Conservation (phyloP, 2,113 vertebrate genomes). For the Osmerus mordax region DNA sequence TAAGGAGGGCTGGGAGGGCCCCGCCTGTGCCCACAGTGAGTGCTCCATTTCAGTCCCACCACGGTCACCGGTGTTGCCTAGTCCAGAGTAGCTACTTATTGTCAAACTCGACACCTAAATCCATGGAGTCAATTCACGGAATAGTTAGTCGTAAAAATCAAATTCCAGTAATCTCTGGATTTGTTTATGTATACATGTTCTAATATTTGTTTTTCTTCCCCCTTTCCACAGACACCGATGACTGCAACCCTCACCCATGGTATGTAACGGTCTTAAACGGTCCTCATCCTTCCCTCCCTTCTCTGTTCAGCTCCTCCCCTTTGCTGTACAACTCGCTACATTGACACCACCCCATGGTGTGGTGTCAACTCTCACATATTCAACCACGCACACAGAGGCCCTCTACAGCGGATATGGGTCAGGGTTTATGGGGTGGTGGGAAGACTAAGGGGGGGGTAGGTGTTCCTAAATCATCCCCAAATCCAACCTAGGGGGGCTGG, state of each 20-base stretch:
- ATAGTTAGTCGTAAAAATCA: neutral
- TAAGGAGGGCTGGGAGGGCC: conserved; percentile 97
- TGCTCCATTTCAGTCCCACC: neutral
- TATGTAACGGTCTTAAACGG: conserved; percentile 63
- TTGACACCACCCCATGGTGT: neutral
- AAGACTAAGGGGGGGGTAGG: conserved; percentile 56
- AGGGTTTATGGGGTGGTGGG: conserved; percentile 25
- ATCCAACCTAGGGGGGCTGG: conserved; percentile 49
- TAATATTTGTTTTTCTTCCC: neutral
- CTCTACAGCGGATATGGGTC: conserved; percentile 16
- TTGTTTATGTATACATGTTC: no score
- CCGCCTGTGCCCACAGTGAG: conserved; percentile 90
- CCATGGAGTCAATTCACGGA: no score
- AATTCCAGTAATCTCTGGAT: neutral
- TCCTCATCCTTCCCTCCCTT: neutral
- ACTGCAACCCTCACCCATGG: conserved; percentile 96
- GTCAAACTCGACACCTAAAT: neutral
- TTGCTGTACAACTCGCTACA: conserved; percentile 35
- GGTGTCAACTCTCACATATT: neutral
- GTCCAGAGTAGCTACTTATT: neutral
- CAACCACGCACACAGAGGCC: conserved; percentile 29
- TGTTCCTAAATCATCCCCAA: conserved; percentile 67
- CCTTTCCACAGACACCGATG: conserved; percentile 82
- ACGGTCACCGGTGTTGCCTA: neutral
- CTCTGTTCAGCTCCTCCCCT: conserved; percentile 37